phyloP scores from a whole-genome alignment of 2,113 vertebrate species.

The Cinclus mexicanus region DNA sequence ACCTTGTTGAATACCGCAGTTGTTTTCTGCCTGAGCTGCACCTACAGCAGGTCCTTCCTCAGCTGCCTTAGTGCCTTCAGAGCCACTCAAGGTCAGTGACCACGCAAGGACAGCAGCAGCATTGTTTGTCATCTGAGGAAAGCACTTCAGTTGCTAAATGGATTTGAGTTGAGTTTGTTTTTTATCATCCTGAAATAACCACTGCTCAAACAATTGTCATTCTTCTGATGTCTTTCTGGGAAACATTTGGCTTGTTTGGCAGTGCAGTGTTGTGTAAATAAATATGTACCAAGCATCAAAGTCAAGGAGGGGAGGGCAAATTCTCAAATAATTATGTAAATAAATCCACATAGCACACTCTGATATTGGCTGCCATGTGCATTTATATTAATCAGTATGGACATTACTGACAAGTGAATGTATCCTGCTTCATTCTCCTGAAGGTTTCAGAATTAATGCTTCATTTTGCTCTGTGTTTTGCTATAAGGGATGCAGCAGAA shows the following conservation, averaged over 20 bases:
- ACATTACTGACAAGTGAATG: slow-evolving; percentile 48
- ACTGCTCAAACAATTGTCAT: slow-evolving; percentile 36
- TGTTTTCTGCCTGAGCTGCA: neutral
- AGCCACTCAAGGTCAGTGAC: slow-evolving; percentile 31
- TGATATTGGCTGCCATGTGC: slow-evolving; percentile 38
- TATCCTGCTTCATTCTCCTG: slow-evolving; percentile 17
- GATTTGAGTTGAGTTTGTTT: slow-evolving; percentile 14
- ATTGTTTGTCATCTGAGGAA: slow-evolving; percentile 35
- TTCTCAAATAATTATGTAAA: slow-evolving; percentile 74
- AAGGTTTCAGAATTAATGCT: slow-evolving; percentile 42
- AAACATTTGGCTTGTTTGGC: slow-evolving; percentile 56
- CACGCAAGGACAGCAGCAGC: neutral
- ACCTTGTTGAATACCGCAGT: neutral
- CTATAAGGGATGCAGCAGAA: neutral
- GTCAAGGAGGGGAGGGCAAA: slow-evolving; percentile 9
- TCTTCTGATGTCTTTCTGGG: slow-evolving; percentile 59
- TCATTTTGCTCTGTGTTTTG: neutral
- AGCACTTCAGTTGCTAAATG: slow-evolving; percentile 33
- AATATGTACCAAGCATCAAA: slow-evolving; percentile 55
- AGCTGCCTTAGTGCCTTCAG: neutral
- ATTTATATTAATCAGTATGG: slow-evolving; percentile 59
- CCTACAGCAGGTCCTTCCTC: neutral
- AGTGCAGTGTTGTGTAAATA: slow-evolving; percentile 58
- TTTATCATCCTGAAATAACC: slow-evolving; percentile 59
- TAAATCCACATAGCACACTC: slow-evolving; percentile 31